Evolutionary conservation across 1,140 invertebrate genomes (phyloP).

Genomic region (Carposina sasakii): DNA sequence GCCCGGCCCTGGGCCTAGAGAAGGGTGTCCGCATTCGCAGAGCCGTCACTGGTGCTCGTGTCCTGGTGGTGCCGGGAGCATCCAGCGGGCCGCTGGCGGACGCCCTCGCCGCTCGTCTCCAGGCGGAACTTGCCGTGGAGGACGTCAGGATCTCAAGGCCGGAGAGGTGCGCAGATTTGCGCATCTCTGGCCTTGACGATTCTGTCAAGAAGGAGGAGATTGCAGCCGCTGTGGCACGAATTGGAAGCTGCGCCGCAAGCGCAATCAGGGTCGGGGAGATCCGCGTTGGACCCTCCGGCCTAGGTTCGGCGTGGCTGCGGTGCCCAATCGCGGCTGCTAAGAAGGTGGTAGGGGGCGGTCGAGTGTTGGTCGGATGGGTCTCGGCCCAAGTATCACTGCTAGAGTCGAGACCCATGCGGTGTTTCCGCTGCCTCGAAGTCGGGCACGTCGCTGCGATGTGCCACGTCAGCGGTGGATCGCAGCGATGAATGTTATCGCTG

Average conservation of each 20-base stretch:
- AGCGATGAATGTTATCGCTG: not conserved
- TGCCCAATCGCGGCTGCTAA: conserved; percentile 8
- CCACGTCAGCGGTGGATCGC: not conserved
- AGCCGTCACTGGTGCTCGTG: conserved; percentile 2
- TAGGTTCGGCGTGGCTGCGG: conserved; percentile 4
- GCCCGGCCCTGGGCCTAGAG: not conserved
- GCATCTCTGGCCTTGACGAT: conserved; percentile 3
- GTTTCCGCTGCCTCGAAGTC: conserved; percentile 12
- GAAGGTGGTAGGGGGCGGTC: not conserved
- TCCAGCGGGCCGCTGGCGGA: not conserved
- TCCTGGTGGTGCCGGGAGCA: not conserved
- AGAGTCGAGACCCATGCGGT: conserved; percentile 2
- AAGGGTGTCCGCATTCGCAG: not conserved
- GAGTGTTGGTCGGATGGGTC: conserved; percentile 3
- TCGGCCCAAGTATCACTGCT: conserved; percentile 4
- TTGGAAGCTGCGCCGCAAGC: not conserved
- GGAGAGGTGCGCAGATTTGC: not conserved
- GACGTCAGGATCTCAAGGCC: conserved; percentile 1
- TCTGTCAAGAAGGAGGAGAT: not conserved
- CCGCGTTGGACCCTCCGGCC: not conserved
- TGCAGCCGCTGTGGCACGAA: not conserved
- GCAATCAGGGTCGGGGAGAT: not conserved
- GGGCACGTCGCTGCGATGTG: conserved; percentile 5
- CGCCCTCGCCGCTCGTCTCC: not conserved
- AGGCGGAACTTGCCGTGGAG: not conserved